Evolutionary conservation across 2,113 vertebrate genomes (phyloP).

Genomic region (Anoplopoma fimbria): DNA sequence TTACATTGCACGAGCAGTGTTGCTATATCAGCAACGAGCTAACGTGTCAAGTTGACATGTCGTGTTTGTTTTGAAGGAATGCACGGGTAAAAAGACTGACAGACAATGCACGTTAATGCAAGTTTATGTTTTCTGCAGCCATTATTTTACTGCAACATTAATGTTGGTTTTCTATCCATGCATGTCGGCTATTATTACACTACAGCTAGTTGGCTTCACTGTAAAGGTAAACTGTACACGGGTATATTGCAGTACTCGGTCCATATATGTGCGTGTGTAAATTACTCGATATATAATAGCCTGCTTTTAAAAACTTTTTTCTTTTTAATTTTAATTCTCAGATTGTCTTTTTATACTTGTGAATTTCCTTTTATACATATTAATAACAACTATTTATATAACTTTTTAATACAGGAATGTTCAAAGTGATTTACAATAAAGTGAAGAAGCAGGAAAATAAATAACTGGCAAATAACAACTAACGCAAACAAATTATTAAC

Average conservation of each 20-base stretch:
- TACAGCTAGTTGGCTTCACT: neutral
- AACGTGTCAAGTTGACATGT: neutral
- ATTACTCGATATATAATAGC: no score
- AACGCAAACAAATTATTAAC: neutral
- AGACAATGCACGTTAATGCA: neutral
- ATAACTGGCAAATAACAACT: neutral
- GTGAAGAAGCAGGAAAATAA: neutral
- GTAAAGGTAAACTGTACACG: neutral
- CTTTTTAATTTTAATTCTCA: neutral
- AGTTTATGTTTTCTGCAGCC: no score
- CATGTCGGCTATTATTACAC: neutral
- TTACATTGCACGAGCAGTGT: slow-evolving; percentile 5
- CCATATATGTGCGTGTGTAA: neutral
- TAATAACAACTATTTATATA: neutral
- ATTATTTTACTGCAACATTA: fast-evolving
- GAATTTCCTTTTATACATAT: neutral
- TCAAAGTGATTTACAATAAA: neutral
- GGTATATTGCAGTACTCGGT: neutral
- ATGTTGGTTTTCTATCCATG: no score
- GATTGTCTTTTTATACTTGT: neutral
- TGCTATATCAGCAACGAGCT: slow-evolving; percentile 18
- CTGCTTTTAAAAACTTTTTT: no score
- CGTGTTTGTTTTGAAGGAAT: neutral
- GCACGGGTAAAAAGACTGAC: neutral
- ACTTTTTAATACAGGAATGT: neutral